Conservation (phyloP, 2,113 vertebrate genomes). For the Herpetotheres cachinnans region DNA sequence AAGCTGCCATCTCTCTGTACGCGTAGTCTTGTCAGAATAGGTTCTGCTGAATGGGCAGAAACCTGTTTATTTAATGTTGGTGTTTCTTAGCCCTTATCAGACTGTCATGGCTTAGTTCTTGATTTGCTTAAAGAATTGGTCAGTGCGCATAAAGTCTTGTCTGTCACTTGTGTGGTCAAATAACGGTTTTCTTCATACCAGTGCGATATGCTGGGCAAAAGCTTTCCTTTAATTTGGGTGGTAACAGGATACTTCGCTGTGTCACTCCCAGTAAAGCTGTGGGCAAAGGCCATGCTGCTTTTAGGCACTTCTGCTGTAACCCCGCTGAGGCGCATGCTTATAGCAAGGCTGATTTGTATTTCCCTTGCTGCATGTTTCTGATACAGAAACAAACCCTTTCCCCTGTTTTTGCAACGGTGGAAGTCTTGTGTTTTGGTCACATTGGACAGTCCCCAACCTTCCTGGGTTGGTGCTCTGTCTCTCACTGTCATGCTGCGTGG, state of each 20-base stretch:
- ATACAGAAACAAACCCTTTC: background rate
- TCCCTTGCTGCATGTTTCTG: background rate
- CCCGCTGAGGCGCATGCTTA: background rate
- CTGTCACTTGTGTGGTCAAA: background rate
- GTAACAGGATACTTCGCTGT: background rate
- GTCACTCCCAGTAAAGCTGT: background rate
- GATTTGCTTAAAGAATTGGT: background rate
- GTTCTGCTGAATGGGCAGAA: background rate
- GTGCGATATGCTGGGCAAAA: background rate
- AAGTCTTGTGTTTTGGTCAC: background rate
- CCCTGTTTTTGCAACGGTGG: background rate
- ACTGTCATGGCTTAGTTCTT: background rate
- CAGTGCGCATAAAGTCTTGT: background rate
- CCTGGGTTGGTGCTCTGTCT: background rate
- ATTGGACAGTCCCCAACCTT: background rate
- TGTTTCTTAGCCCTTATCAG: background rate
- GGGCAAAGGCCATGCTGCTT: background rate
- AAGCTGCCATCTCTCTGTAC: background rate
- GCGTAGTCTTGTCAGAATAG: background rate
- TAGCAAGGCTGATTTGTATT: background rate
- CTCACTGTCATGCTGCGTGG: accelerated
- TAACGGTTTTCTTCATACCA: background rate
- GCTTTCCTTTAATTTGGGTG: background rate
- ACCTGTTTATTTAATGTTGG: background rate
- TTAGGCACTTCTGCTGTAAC: background rate